Base-by-base conservation (phyloP, 2,888 invertebrate species). In the Flabesymbios commensalis region DNA sequence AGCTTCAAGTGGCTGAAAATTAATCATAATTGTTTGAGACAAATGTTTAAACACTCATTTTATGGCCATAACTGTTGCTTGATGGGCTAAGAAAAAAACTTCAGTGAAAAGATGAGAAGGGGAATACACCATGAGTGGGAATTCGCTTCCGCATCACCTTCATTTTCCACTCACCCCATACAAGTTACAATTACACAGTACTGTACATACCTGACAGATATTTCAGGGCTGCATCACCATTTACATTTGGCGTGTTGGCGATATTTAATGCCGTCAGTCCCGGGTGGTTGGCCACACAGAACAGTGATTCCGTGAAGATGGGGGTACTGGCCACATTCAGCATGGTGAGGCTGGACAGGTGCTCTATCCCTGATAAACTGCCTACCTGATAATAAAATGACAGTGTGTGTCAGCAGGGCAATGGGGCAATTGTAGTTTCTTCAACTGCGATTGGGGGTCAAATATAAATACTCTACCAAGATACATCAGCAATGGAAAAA, bases 271-370 rank as follows among this genome's bases (percentile, higher is more conserved):
- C 72, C 1, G 57, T 61, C 17, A 80, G 68, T 2, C 63, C 47
- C 3, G 71, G 67, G 43, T 69, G 70, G 19, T 64, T 45, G 2
- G 65, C 61, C 28, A 80, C 66, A 61, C 74, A 75, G 7, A 71
- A 47, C 52, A 80, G 58, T 1, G 75, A 73, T 48, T 77, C 78
- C 3, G 77, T 74, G 2, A 71, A 68, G 24, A 80, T 73, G n/a
- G 53, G 62, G 5, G 79, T 79, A 57, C 73, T 70, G 4, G 77
- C 70, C 19, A 80, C 62, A 62, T 78, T 75, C 47, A 80, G 61
- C 1, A 69, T 63, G 53, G 75, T 74, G 47, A 80, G 62, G 1
- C 63, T 64, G 10, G 24, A 29, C 22, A 79, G 67, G 5, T 70
- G 58, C 52, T 77, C 67, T 24, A 80, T 65, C 5, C 80, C 79